phyloP scores from a whole-genome alignment of 2,888 invertebrate genomes.

The Gnatocerus cornutus region DNA sequence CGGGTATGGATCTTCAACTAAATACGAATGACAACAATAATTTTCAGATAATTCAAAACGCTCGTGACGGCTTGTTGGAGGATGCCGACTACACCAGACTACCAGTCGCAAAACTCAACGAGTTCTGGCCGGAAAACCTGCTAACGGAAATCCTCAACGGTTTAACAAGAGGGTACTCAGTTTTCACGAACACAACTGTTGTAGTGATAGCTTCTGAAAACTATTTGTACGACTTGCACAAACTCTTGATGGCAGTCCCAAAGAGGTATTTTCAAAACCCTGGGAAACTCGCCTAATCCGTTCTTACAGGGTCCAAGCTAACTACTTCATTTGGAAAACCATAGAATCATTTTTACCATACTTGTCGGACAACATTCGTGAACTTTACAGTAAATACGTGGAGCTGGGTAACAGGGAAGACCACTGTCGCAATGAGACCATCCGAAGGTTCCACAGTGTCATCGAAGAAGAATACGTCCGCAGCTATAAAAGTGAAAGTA shows the following conservation, averaged over 20 bases:
- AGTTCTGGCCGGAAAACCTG: slow-evolving; percentile 67
- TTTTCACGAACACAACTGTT: slow-evolving; percentile 66
- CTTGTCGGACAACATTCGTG: slow-evolving; percentile 54
- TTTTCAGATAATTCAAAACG: slow-evolving; percentile 29
- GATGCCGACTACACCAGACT: slow-evolving; percentile 69
- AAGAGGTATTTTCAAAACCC: slow-evolving; percentile 54
- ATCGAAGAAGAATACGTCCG: slow-evolving; percentile 60
- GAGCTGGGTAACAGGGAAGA: slow-evolving; percentile 84
- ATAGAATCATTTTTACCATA: slow-evolving; percentile 58
- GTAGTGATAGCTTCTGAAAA: slow-evolving; percentile 71
- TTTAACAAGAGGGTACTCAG: slow-evolving; percentile 64
- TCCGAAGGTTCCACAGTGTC: slow-evolving; percentile 56
- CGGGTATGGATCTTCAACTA: neutral
- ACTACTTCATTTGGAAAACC: slow-evolving; percentile 61
- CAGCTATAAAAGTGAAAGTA: slow-evolving; percentile 55
- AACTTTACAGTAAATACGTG: slow-evolving; percentile 60
- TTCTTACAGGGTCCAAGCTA: slow-evolving; percentile 59
- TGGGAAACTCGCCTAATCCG: too few relatives aligned
- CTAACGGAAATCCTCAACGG: slow-evolving; percentile 72
- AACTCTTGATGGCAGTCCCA: slow-evolving; percentile 56
- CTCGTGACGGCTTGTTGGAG: slow-evolving; percentile 1
- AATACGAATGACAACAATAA: too few relatives aligned
- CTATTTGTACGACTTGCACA: slow-evolving; percentile 64
- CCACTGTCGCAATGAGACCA: slow-evolving; percentile 32
- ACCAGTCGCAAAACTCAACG: slow-evolving; percentile 70